Percentiles rank a stretch among this genome's conserved stretches.
These are phyloP conservation scores for Notamacropus eugenii DNA, from an alignment of 2,797 vertebrate species.

Conservation along the genomic window DNA sequence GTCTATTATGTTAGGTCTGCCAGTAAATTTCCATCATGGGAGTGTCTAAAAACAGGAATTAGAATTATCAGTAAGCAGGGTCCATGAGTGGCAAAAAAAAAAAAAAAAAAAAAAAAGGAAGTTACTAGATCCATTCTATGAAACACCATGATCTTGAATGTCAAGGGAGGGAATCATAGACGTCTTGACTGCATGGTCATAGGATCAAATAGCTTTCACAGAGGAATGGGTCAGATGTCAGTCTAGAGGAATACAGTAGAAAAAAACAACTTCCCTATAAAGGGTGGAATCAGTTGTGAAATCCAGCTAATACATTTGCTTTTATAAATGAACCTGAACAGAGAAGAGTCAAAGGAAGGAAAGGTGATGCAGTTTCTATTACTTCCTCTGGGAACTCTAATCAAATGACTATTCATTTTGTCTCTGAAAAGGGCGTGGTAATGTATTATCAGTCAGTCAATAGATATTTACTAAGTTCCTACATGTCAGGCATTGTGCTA, in stretches of 20 bases:
- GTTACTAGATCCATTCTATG: background rate
- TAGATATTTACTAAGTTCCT: background rate
- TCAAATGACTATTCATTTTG: background rate
- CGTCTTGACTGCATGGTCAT: background rate
- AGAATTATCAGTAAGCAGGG: background rate
- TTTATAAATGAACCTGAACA: background rate
- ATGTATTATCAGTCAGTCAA: background rate
- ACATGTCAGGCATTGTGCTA: background rate
- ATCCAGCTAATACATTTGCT: background rate
- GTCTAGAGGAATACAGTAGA: background rate
- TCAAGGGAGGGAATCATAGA: background rate
- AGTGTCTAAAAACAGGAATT: background rate
- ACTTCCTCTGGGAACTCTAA: background rate
- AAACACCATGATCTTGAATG: background rate
- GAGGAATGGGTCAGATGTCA: background rate
- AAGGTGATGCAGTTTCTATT: background rate
- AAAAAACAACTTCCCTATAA: background rate
- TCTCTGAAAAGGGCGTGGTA: background rate
- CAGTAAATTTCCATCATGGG: background rate
- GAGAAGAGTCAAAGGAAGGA: background rate
- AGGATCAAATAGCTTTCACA: background rate
- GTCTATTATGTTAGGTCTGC: background rate
- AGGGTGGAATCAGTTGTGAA: background rate
- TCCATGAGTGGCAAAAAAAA: background rate
- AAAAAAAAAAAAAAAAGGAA: background rate